Conservation (phyloP, 2,888 invertebrate species). For the Andrena bucephala region DNA sequence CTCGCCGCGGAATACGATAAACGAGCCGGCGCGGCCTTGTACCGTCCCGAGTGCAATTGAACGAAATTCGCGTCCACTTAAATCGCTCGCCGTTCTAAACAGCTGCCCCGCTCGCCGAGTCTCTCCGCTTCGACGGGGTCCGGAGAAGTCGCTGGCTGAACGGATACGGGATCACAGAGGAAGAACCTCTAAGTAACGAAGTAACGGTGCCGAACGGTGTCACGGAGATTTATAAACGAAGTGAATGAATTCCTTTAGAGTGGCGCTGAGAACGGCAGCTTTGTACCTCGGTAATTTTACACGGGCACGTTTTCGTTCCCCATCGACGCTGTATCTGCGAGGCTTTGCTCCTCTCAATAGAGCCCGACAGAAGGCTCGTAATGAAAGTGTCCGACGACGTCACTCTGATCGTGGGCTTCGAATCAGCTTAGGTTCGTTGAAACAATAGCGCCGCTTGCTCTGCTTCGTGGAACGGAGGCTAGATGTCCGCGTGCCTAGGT, state of each 20-base stretch:
- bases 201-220: not conserved
- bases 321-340: not conserved
- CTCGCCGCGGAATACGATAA: conserved; percentile 3
- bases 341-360: not conserved
- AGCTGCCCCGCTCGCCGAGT: not conserved
- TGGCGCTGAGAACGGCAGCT: not conserved
- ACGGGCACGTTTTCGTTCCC: not conserved
- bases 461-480: not conserved
- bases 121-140: not conserved
- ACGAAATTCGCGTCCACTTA: conserved; percentile 1
- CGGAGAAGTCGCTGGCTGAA: not conserved
- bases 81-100: not conserved
- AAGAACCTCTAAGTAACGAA: not conserved
- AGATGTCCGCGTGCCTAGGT: no score
- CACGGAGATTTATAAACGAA: conserved; percentile 8
- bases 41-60: conserved; percentile 6
- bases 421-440: conserved; percentile 1
- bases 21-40: not conserved
- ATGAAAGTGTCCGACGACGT: no score
- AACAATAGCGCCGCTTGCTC: not conserved
- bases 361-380: not conserved
- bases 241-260: not conserved
- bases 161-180: not conserved
- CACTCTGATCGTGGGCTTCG: no score
- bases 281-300: not conserved